phyloP scores from a whole-genome alignment of 1,140 invertebrate genomes.

The Rhizoglyphus robini region DNA sequence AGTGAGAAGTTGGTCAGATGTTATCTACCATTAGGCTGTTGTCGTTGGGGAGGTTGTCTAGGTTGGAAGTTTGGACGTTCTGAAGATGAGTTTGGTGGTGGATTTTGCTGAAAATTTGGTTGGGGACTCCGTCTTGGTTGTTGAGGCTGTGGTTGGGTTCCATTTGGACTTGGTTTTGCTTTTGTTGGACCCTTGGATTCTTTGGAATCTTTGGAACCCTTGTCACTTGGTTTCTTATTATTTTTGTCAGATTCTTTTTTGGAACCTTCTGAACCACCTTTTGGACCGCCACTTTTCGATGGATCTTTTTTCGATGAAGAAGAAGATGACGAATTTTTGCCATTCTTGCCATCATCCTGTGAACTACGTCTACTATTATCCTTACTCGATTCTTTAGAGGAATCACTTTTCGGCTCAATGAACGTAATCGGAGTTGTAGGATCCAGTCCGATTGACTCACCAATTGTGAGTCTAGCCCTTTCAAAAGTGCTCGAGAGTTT shows the following conservation, averaged over 20 bases:
- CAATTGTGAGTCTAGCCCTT: slow-evolving; percentile 65
- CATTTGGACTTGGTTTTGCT: no score
- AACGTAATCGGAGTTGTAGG: slow-evolving; percentile 7
- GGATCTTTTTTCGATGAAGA: not conserved
- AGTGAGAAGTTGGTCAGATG: no score
- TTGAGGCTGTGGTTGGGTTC: no score
- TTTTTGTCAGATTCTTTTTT: not conserved
- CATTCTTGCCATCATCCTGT: not conserved
- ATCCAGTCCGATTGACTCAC: slow-evolving; percentile 64
- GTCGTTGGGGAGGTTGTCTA: no score
- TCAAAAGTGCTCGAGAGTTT: slow-evolving; percentile 64
- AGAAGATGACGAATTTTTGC: no score
- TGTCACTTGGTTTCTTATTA: not conserved
- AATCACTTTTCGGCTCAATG: not conserved
- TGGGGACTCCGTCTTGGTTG: no score
- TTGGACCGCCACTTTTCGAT: not conserved
- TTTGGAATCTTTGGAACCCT: no score
- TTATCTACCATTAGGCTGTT: no score
- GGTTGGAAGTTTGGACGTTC: no score
- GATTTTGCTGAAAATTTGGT: no score
- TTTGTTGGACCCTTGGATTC: no score
- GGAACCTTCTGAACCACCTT: not conserved
- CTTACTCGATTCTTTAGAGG: not conserved
- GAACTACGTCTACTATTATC: not conserved
- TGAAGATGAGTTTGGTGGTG: no score